Evolutionary conservation across 2,888 invertebrate genomes (phyloP), one percentile per base, ranked within the genome.

Genomic region (Drosophila kanekoi): DNA sequence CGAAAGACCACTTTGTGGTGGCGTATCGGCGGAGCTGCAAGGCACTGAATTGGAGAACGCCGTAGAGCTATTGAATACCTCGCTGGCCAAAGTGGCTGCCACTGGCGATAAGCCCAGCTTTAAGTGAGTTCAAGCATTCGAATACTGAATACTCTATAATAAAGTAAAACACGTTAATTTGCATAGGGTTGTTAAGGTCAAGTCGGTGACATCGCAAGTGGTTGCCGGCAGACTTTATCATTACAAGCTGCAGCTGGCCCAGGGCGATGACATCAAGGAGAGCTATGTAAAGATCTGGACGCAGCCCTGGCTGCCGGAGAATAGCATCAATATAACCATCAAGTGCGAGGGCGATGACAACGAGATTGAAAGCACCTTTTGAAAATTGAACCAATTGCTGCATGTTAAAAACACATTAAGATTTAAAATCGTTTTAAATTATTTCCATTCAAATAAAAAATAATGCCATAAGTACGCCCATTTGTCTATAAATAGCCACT

Each of bases 221-320:
- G 85, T 83, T 6, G 52, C 79, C 16, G 88, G 88, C 11, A 43
- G 16, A 1, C 61, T 79, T 4, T 71, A 76, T n/a, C 67, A 60
- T 37, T 62, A 76, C 32, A 73, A 79, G 44, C 81, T 77, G 13
- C 79, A 89, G 23, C 61, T 89, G 1, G 54, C 74, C 14, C 74
- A 79, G 49, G 61, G 56, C 2, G 56, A 59, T 9, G 57, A 18
- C 0, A 40, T 71, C 9, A 86, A 81, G 67, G 72, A 76, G 16
- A 79, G 86, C 52, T 14, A 74, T 35, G 74, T 89, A 5, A 18
- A 60, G 37, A 87, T 89, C 72, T 81, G 80, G 80, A 62, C 70
- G 1, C 81, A 65, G n/a, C 65, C 77, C n/a, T 89, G 89, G 89
- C 57, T 87, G 13, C 4, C 51, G 9, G 49, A 71, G 41, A 72